Evolutionary conservation across 2,113 vertebrate species (phyloP).

Genomic region (Ceyx margarethae): DNA sequence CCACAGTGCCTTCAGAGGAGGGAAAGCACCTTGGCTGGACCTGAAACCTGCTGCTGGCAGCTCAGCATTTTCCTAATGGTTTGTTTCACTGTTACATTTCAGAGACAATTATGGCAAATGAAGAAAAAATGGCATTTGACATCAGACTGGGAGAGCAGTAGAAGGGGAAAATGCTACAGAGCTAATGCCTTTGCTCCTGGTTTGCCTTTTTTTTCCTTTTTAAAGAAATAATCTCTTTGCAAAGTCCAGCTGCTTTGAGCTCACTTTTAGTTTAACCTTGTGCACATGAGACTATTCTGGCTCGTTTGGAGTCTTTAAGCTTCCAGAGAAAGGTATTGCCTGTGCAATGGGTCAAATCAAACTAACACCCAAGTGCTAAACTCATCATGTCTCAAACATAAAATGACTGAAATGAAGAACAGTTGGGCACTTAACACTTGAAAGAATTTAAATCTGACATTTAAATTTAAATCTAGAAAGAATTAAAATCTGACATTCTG

Average conservation of each 20-base stretch:
- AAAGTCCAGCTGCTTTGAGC: neutral
- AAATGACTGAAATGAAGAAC: neutral
- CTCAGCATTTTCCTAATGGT: slow-evolving; percentile 17
- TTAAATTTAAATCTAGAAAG: too few species aligned
- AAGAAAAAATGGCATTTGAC: slow-evolving; percentile 33
- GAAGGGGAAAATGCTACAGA: neutral
- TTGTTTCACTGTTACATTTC: slow-evolving; percentile 43
- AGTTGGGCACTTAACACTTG: neutral
- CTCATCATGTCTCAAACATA: neutral
- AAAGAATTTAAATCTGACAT: neutral
- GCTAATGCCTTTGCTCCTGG: neutral
- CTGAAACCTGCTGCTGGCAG: slow-evolving; percentile 4
- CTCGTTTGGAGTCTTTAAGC: neutral
- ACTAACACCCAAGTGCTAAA: neutral
- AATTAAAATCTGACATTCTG: too few species aligned
- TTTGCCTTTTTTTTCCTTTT: neutral
- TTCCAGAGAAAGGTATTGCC: neutral
- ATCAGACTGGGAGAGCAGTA: neutral
- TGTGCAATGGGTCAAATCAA: neutral
- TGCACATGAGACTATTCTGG: neutral
- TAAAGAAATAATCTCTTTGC: neutral
- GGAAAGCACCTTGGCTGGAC: neutral
- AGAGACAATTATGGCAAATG: slow-evolving; percentile 26
- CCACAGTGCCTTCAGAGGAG: fast-evolving
- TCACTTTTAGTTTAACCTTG: neutral